A percentile compares a stretch with the other conserved stretches of the same genome.
These are phyloP conservation scores for Stichopus chloronotus DNA, from an alignment of 35 echinoderm and acorn worm species.

Conservation along the genomic window DNA sequence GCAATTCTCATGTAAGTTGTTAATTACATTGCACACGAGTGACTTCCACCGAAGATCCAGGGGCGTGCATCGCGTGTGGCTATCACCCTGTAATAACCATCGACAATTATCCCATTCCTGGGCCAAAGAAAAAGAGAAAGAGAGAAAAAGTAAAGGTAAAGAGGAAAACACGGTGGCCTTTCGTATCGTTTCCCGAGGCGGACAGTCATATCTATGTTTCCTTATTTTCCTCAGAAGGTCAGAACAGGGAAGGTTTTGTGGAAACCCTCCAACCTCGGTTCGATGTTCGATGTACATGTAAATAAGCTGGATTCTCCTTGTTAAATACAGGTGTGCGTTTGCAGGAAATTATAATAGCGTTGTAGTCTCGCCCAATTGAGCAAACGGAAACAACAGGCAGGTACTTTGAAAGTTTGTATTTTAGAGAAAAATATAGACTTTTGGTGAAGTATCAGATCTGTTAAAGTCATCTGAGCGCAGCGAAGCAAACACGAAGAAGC, in stretches of 20 bases:
- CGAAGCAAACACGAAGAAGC: not conserved
- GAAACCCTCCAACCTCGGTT: not conserved
- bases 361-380: not conserved
- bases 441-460: not conserved
- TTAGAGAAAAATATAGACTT: not conserved
- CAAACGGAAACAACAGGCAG: not conserved
- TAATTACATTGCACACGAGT: not conserved
- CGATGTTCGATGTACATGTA: not conserved
- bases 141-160: not conserved
- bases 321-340: not conserved
- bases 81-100: not conserved
- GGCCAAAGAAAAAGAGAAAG: not conserved
- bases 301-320: not conserved
- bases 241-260: not conserved
- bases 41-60: not conserved
- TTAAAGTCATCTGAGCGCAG: not conserved
- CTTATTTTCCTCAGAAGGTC: not conserved
- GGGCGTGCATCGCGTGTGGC: not conserved
- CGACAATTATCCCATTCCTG: not conserved
- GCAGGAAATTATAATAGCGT: not conserved
- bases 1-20: no score
- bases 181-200: not conserved
- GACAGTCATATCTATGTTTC: not conserved
- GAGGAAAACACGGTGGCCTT: not conserved
- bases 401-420: not conserved